Percentiles rank a stretch among this genome's conserved stretches.
Conservation (phyloP, 2,797 vertebrate genomes). For the Uromys caudimaculatus region DNA sequence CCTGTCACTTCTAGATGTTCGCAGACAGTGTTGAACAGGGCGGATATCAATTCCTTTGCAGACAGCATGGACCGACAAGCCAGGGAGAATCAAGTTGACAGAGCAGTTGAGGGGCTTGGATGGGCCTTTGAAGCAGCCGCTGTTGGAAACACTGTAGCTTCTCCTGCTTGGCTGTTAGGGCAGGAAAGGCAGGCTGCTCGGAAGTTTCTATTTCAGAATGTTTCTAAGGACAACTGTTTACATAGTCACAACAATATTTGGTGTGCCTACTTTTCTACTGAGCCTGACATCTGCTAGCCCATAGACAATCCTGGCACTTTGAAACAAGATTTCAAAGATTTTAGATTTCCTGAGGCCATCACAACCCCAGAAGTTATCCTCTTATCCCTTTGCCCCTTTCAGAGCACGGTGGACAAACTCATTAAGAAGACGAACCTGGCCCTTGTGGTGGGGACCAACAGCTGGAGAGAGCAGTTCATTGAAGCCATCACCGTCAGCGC, state of each 20-base stretch:
- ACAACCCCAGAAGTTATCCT: conserved; percentile 46
- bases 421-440: conserved; percentile 99
- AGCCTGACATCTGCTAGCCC: conserved; percentile 70
- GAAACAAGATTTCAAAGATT: background rate
- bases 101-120: background rate
- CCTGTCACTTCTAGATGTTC: background rate
- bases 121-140: background rate
- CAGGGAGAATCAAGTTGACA: background rate
- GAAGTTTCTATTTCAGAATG: conserved; percentile 55
- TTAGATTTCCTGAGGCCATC: conserved; percentile 35
- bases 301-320: conserved; percentile 23
- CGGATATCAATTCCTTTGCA: conserved; percentile 13
- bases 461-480: conserved; percentile 98
- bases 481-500: conserved; percentile 96
- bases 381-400: conserved; percentile 73
- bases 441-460: conserved; percentile 96
- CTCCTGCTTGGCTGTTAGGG: conserved; percentile 32
- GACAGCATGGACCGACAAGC: background rate
- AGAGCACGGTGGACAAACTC: conserved; percentile 98
- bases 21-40: background rate
- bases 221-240: conserved; percentile 61
- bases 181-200: conserved; percentile 21
- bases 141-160: background rate
- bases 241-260: conserved; percentile 54
- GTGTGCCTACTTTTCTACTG: conserved; percentile 60